Evolutionary conservation across 2,797 vertebrate genomes (phyloP).

Genomic region (Melanotaenia trifasciata): DNA sequence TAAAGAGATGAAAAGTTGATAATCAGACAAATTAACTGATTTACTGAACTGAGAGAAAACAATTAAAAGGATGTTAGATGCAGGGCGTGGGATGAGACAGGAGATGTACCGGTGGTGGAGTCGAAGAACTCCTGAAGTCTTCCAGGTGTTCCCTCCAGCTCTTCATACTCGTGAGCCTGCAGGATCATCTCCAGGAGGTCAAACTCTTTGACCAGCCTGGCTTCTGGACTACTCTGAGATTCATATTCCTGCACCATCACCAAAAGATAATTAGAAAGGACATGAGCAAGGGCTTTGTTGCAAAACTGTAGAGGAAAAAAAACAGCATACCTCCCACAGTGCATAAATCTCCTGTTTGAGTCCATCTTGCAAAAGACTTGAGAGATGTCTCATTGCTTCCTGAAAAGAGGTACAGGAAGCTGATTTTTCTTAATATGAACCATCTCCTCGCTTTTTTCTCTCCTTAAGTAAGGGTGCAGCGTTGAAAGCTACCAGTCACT

Average conservation of each 20-base stretch:
- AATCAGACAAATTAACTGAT: not conserved
- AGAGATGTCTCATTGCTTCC: constrained; percentile 92
- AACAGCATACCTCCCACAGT: constrained; percentile 86
- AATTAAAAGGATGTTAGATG: not conserved
- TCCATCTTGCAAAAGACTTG: constrained; percentile 86
- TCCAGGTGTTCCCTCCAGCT: constrained; percentile 89
- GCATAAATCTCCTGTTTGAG: constrained; percentile 90
- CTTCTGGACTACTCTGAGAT: constrained; percentile 89
- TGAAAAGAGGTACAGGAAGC: constrained; percentile 49
- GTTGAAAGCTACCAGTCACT: constrained; percentile 33
- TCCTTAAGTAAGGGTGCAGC: too few species aligned
- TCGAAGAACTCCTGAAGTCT: constrained; percentile 95
- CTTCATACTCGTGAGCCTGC: constrained; percentile 95
- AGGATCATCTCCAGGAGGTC: constrained; percentile 98
- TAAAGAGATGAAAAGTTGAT: constrained; percentile 53
- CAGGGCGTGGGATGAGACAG: not conserved
- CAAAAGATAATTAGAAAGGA: not conserved
- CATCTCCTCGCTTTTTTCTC: not conserved
- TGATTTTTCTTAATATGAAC: not conserved
- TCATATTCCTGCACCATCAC: constrained; percentile 90
- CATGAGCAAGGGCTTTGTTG: not conserved
- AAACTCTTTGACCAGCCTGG: constrained; percentile 93
- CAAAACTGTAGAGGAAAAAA: not conserved
- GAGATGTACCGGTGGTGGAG: constrained; percentile 88
- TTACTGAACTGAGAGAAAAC: not conserved